Base-by-base conservation (phyloP, 2,113 vertebrate species). In the Synodontis membranacea region DNA sequence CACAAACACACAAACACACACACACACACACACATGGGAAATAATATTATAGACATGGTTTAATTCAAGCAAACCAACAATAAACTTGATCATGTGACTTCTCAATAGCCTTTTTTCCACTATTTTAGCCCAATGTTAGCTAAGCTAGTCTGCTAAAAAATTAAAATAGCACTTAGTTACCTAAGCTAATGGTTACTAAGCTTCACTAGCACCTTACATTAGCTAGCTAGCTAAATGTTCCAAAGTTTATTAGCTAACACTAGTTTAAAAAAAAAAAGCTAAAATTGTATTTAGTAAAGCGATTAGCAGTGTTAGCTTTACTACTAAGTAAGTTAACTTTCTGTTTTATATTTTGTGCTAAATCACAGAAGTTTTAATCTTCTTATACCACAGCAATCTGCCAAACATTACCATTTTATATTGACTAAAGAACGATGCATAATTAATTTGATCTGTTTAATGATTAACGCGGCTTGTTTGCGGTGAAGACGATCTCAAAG, bases 1-100 rank as follows among this genome's bases (percentile, higher is more conserved):
- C 46, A 70, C 78, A 84, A 52, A 72, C 42, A 19, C 25, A 84
- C 14, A 80, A 66, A 82, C 68, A 75, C 54, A 62, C 85, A 86
- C 34, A 81, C 66, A 60, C 54, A 82, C 12, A 39, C 52, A 39
- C 39, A n/a, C 28, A 62, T 1, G 37, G 17, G n/a, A n/a, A 64
- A 64, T 31, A n/a, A 19, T 34, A 39, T 72, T 44, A 68, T 48
- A 19, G 23, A 84, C 15, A 23, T 52, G 11, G 21, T 17, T 52
- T n/a, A 42, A 75, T 75, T 12, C 31, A 68, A 19, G 4, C 37
- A 72, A 42, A 42, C 39, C 14, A 48, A 1, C 0, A 0, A 1
- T 46, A 48, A n/a, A 46, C 5, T 14, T 46, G 72, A 75, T 75
- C 72, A 75, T 25, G 68, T 42, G 68, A 42, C 64, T 68, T 19